phyloP scores from a whole-genome alignment of 1,140 invertebrate genomes.

The Rhopalosiphum maidis region DNA sequence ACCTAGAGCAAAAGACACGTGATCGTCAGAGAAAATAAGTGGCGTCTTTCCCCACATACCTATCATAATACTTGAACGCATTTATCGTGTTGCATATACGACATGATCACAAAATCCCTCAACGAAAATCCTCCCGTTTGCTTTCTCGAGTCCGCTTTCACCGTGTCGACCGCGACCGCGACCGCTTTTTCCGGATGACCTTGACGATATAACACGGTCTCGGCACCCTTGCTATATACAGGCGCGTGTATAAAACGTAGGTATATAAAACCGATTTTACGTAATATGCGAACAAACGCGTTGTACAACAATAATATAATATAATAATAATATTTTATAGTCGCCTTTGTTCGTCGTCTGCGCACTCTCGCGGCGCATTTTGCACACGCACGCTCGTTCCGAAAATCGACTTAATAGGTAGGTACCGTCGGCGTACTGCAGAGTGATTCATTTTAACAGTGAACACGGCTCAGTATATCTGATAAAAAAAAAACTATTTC shows the following conservation, averaged over 20 bases:
- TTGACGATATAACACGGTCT: conserved; percentile 11
- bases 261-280: not conserved
- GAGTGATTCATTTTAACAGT: not conserved
- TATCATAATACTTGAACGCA: not conserved
- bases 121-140: not conserved
- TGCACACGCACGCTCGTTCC: not conserved
- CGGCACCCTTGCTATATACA: not conserved
- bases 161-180: not conserved
- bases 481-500: not conserved
- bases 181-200: conserved; percentile 38
- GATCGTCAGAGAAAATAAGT: not conserved
- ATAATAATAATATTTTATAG: not conserved
- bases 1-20: not conserved
- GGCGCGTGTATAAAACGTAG: not conserved
- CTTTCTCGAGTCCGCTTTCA: conserved; percentile 17
- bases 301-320: not conserved
- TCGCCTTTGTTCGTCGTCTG: not conserved
- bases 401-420: not conserved
- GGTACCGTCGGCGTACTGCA: not conserved
- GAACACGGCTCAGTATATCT: too few relatives aligned
- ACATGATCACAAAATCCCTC: not conserved
- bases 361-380: not conserved
- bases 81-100: not conserved
- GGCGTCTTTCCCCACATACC: too few relatives aligned
- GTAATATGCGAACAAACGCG: conserved; percentile 23